Evolutionary conservation across 2,888 invertebrate species (phyloP).

Genomic region (Chymomyza procnemis): DNA sequence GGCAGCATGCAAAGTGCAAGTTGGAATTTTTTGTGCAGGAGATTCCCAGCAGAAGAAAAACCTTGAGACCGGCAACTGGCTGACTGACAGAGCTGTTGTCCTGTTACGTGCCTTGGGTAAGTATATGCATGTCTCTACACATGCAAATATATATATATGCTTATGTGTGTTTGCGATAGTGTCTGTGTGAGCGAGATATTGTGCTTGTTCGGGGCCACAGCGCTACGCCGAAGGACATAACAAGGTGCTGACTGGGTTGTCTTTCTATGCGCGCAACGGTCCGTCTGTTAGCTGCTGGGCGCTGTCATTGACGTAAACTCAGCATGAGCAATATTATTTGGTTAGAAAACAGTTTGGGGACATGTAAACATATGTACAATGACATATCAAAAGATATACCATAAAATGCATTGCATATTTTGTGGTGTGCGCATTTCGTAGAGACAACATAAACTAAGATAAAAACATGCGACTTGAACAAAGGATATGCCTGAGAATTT

Average conservation of each 20-base stretch:
- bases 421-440: not conserved
- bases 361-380: conserved; percentile 53
- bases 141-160: not conserved
- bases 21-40: conserved; percentile 37
- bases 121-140: not conserved
- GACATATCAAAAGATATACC: conserved; percentile 38
- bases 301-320: conserved; percentile 48
- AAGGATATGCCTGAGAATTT: not conserved
- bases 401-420: not conserved
- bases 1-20: conserved; percentile 34
- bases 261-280: not conserved
- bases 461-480: not conserved
- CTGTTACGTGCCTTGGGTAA: not conserved
- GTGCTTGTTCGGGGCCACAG: too few relatives aligned
- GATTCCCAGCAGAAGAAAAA: conserved; percentile 21
- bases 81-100: not conserved
- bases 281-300: conserved; percentile 1
- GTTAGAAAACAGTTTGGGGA: conserved; percentile 45
- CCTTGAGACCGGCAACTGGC: conserved; percentile 38
- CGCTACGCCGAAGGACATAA: conserved; percentile 34
- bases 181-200: not conserved
- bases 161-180: not conserved
- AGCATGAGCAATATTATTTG: conserved; percentile 50
- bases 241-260: conserved; percentile 8
- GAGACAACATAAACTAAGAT: not conserved